Percentiles rank a stretch among this genome's conserved stretches.
Conservation (phyloP, 2,113 vertebrate genomes). For the Cnemophilus loriae region DNA sequence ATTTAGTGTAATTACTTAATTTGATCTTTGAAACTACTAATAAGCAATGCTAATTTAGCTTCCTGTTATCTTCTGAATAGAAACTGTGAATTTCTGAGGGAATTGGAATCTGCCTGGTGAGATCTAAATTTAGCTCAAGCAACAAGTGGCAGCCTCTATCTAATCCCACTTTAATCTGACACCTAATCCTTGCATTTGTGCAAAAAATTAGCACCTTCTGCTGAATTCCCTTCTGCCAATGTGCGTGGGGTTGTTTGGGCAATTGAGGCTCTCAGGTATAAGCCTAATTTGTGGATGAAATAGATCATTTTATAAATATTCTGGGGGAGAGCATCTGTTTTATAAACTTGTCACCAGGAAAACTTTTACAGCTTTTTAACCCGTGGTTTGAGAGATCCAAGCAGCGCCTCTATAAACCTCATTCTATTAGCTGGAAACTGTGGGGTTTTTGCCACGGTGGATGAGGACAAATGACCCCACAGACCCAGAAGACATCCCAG, state of each 20-base stretch:
- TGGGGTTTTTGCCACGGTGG: fast-evolving
- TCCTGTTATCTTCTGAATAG: not conserved
- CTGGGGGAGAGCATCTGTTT: not conserved
- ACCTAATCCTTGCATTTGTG: not conserved
- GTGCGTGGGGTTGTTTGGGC: not conserved
- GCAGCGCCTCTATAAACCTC: not conserved
- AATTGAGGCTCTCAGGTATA: not conserved
- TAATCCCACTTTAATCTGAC: not conserved
- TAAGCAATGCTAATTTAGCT: not conserved
- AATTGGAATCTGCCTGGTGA: not conserved
- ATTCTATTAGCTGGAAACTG: not conserved
- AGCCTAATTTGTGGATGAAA: not conserved
- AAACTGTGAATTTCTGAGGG: constrained; percentile 15
- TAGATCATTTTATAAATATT: not conserved
- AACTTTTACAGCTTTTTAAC: not conserved
- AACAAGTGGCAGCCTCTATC: not conserved
- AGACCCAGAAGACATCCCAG: fast-evolving
- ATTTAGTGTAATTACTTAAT: constrained; percentile 15
- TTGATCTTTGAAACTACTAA: not conserved
- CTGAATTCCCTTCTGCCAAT: not conserved
- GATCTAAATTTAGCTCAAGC: not conserved
- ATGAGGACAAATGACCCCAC: not conserved
- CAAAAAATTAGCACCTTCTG: not conserved
- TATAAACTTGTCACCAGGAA: not conserved
- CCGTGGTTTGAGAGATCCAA: not conserved